These are phyloP conservation scores for Plodia interpunctella DNA, from an alignment of 1,140 invertebrate genomes.

Conservation along the genomic window DNA sequence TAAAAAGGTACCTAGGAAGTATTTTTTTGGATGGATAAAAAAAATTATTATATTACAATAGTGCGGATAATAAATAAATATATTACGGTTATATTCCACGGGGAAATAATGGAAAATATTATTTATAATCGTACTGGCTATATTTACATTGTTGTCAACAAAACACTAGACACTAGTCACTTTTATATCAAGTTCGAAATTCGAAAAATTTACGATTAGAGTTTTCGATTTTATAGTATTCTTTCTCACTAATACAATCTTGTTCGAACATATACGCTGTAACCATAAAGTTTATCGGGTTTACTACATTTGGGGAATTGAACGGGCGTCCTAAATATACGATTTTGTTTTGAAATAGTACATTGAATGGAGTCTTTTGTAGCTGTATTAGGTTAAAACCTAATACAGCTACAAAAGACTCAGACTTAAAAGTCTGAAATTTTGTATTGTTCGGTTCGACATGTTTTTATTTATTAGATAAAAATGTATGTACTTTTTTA, in stretches of 20 bases:
- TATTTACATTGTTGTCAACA: neutral
- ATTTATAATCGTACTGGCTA: neutral
- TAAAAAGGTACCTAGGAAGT: no score
- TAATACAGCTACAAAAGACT: no score
- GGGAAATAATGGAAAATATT: no score
- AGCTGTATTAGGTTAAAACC: neutral
- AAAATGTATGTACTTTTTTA: no score
- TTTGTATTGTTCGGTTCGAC: neutral
- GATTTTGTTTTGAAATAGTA: constrained; percentile 9
- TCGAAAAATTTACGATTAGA: constrained; percentile 40
- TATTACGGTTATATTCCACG: no score
- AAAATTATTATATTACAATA: no score
- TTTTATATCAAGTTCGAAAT: neutral
- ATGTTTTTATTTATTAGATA: no score
- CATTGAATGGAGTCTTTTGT: constrained; percentile 7
- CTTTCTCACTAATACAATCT: constrained; percentile 47
- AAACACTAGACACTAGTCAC: neutral
- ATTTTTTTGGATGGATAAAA: no score
- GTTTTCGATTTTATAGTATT: constrained; percentile 54
- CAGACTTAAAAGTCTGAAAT: no score
- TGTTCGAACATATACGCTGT: constrained; percentile 42
- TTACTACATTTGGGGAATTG: constrained; percentile 47
- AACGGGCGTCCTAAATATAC: constrained; percentile 27
- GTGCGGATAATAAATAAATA: no score
- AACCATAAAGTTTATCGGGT: constrained; percentile 50